Base-by-base conservation (phyloP, 1,140 invertebrate genomes). In the Drosophila simulans region DNA sequence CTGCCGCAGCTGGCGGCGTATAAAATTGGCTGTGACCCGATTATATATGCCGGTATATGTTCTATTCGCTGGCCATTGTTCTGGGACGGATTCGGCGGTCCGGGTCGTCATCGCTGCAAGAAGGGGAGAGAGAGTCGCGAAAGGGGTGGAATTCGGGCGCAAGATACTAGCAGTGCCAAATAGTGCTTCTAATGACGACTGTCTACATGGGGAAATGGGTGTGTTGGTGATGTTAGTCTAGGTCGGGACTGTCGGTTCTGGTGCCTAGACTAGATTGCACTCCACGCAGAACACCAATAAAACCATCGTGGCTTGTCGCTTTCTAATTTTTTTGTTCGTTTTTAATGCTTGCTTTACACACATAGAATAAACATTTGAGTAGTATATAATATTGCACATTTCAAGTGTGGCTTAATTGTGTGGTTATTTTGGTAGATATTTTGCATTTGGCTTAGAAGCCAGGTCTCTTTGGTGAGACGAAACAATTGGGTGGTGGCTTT, bases 21-120 rank as follows among this genome's bases (percentile, higher is more conserved):
- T 68, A 71, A 88, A 86, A 86, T 86, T 86, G 83, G 83, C 84
- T 88, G 76, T 86, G 83, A 75, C 83, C 83, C 84, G 83, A 88
- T 88, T 85, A 79, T 88, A 65, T 79, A 71, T 79, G 40, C 15
- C 15, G 7, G 15, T 17, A 45, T 45, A 43, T 83, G 83, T 58
- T 84, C 49, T 46, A 46, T 55, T 70, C 37, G 59, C 59, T 40
- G 37, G 46, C 22, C 48, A 68, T 68, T 68, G 64, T 65, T 65
- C 46, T 64, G 55, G 56, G 42, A 5, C 15, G 17, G 54, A 15
- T 5, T 27, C 45, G 22, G 17, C 45, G 22, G 13, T 48, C 13
- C 10, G 51, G 34, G 17, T 56, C 27, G 66, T 17, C 13, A 34
- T 17, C 13, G 34, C 64, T 72, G 71, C 31, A 45, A 22, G 20